phyloP scores from a whole-genome alignment of 1,140 invertebrate species.

The Antheraea mylitta region DNA sequence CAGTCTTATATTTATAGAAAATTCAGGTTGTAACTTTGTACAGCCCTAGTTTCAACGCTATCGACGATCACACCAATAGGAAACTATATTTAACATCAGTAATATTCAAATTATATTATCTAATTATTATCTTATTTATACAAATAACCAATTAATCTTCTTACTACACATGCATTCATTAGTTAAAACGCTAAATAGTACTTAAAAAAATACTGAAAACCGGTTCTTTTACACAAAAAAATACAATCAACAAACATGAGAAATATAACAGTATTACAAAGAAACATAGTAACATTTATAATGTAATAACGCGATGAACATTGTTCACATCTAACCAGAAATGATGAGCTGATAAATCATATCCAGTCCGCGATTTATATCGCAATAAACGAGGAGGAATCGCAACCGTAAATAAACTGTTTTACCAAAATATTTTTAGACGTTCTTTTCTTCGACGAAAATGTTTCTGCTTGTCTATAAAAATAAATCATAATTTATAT shows the following conservation, averaged over 20 bases:
- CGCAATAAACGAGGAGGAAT: conserved; percentile 65
- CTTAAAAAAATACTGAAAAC: too few relatives aligned
- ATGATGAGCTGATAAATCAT: conserved; percentile 74
- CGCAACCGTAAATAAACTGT: conserved; percentile 59
- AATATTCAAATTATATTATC: too few relatives aligned
- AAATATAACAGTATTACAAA: conserved; percentile 12
- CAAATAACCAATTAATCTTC: too few relatives aligned
- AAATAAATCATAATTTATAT: too few relatives aligned
- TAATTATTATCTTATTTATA: too few relatives aligned
- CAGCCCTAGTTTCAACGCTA: too few relatives aligned
- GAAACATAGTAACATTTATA: conserved; percentile 38
- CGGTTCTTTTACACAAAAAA: background rate
- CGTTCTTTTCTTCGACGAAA: background rate
- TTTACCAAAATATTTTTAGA: conserved; percentile 38
- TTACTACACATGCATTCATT: too few relatives aligned
- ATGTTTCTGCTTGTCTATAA: background rate
- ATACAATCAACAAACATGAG: background rate
- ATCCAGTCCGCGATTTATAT: conserved; percentile 72
- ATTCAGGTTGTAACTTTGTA: too few relatives aligned
- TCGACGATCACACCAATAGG: too few relatives aligned
- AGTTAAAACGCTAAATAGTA: too few relatives aligned
- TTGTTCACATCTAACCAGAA: conserved; percentile 67
- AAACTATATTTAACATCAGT: too few relatives aligned
- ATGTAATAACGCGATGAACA: conserved; percentile 54
- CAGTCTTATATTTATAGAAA: too few relatives aligned